Base-by-base conservation (phyloP, 1,140 invertebrate genomes). In the Pissodes strobi region DNA sequence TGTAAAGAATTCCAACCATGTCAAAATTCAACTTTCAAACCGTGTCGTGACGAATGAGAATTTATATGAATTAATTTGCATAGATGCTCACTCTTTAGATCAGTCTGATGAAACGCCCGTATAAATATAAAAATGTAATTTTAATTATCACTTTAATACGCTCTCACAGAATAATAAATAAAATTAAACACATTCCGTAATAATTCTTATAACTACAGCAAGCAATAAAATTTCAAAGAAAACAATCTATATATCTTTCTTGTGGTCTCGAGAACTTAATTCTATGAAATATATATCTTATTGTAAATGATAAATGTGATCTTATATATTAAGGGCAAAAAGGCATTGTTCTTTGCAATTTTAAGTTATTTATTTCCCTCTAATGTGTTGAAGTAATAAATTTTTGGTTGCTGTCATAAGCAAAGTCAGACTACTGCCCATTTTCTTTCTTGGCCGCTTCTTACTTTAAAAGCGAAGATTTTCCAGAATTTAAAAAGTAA, bases 381-480 rank as follows among this genome's bases (percentile, higher is more conserved):
- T 49, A 49, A 49, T 49, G 25, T 48, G 22, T 67, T 51, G 8
- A 21, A 41, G 41, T 52, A 61, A 61, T 62, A 67, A 67, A 62
- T 67, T 53, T 45, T 38, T 18, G 30, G 9, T 49, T 34, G 21
- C 60, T 63, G 66, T 65, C 66, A 45, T 62, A 62, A 70, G 46
- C 61, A 67, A 69, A 70, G 55, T 65, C 61, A 21, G 39, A 41
- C 38, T 57, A 18, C 53, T 57, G 53, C 38, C 41, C 41, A 52
- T 66, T 66, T 62, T 62, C 57, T 38, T 60, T 57, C 23, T 22
- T 22, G 48, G 48, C 56, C 59, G 55, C 49, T 69, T 53, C 64
- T 60, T 65, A 66, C 67, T 63, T 68, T 57, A 59, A 64, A 64
- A 48, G 38, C 59, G 41, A 46, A 17, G 46, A 67, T 56, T 68